These are phyloP conservation scores for Microtus montanus DNA, from an alignment of 2,113 vertebrate genomes.

Conservation along the genomic window DNA sequence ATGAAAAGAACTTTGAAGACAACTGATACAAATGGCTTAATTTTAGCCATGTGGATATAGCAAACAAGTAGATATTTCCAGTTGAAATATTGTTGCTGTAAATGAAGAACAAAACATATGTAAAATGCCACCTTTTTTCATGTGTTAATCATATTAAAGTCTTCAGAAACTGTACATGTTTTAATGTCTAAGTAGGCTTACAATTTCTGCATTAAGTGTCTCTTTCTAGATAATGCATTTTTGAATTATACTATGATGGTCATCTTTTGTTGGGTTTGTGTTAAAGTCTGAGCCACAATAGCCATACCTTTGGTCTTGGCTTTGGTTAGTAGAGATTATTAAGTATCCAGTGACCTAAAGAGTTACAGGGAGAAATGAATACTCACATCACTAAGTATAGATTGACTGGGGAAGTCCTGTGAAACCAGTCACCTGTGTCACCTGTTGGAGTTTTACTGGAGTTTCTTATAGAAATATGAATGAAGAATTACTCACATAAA, in stretches of 20 bases:
- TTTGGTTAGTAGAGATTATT: background rate
- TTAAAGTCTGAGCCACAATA: background rate
- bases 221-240: background rate
- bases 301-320: background rate
- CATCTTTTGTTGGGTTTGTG: background rate
- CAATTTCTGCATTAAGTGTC: background rate
- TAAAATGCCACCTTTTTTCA: background rate
- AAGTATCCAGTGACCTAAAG: background rate
- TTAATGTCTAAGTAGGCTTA: background rate
- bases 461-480: too few species aligned
- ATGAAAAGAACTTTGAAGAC: background rate
- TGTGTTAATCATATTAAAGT: background rate
- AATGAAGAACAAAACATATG: background rate
- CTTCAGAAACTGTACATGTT: background rate
- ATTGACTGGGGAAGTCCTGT: too few species aligned
- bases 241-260: background rate
- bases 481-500: background rate
- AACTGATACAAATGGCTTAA: background rate
- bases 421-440: too few species aligned
- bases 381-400: background rate
- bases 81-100: background rate
- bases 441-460: too few species aligned
- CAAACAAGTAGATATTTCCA: background rate
- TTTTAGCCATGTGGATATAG: background rate
- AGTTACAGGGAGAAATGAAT: too few species aligned